Conservation (phyloP, 1,140 invertebrate species). For the Lordiphosa collinella region DNA sequence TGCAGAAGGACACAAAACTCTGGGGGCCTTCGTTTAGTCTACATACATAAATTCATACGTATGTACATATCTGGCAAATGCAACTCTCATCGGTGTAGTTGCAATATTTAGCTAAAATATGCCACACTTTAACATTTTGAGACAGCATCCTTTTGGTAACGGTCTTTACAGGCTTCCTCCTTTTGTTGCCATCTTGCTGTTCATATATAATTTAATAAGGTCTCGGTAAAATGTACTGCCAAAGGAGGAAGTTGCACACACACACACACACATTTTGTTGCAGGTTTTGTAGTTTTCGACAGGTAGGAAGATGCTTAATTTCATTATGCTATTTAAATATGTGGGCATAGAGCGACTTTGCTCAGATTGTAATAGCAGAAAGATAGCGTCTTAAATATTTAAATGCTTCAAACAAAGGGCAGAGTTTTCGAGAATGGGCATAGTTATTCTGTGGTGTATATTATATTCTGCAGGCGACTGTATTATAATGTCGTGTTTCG, state of each 20-base stretch:
- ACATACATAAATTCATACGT: slow-evolving; percentile 4
- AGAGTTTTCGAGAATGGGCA: too few species aligned
- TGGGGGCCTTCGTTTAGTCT: slow-evolving; percentile 10
- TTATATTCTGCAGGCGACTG: too few species aligned
- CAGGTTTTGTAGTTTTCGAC: slow-evolving; percentile 69
- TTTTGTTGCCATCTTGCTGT: slow-evolving; percentile 24
- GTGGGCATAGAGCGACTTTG: too few species aligned
- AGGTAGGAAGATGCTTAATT: slow-evolving; percentile 63
- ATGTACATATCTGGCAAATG: slow-evolving; percentile 39
- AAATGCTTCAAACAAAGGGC: too few species aligned
- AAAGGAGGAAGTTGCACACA: slow-evolving; percentile 28
- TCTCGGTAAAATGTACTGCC: slow-evolving; percentile 58
- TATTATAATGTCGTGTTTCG: too few species aligned
- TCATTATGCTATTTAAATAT: slow-evolving; percentile 49
- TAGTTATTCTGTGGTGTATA: too few species aligned
- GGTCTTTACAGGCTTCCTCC: slow-evolving; percentile 12
- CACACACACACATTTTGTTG: slow-evolving; percentile 35
- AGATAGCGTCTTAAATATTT: too few species aligned
- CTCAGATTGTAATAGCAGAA: too few species aligned
- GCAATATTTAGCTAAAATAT: slow-evolving; percentile 74
- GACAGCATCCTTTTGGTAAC: slow-evolving; percentile 20
- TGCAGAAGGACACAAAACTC: slow-evolving; percentile 21
- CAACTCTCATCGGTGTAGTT: slow-evolving; percentile 59
- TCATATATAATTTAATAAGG: slow-evolving; percentile 68
- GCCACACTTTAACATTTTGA: slow-evolving; percentile 58